phyloP scores from a whole-genome alignment of 2,888 invertebrate species.

The Drosophila prostipennis region DNA sequence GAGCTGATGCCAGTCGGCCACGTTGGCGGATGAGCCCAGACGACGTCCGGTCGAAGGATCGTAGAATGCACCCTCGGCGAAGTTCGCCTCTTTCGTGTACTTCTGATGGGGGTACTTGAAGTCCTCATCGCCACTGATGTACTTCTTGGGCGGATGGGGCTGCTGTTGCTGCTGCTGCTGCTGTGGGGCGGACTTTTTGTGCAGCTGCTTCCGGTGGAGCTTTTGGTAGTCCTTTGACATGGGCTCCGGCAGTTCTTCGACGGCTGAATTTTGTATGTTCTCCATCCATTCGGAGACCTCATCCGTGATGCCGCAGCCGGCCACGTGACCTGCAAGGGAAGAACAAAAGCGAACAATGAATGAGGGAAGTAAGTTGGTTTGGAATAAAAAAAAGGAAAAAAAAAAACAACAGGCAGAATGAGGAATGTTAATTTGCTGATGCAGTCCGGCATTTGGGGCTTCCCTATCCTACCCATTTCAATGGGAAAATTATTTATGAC shows the following conservation, averaged over 20 bases:
- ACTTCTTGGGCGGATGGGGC: slow-evolving; percentile 82
- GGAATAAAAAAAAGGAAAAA: slow-evolving; percentile 19
- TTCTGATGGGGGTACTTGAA: slow-evolving; percentile 88
- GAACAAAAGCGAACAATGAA: slow-evolving; percentile 39
- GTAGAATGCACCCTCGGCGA: slow-evolving; percentile 80
- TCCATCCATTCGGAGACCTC: slow-evolving; percentile 97
- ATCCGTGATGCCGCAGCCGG: slow-evolving; percentile 95
- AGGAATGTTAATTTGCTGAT: slow-evolving; percentile 64
- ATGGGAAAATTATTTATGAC: slow-evolving; percentile 75
- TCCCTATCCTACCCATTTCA: slow-evolving; percentile 31
- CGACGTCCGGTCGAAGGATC: slow-evolving; percentile 81
- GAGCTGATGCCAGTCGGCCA: slow-evolving; percentile 85
- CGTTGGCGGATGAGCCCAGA: slow-evolving; percentile 73
- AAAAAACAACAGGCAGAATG: not conserved
- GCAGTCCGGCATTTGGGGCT: slow-evolving; percentile 51
- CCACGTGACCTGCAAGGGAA: slow-evolving; percentile 88
- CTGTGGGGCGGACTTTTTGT: slow-evolving; percentile 64
- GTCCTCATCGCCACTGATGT: slow-evolving; percentile 80
- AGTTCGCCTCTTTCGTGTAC: slow-evolving; percentile 91
- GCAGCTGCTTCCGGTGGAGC: slow-evolving; percentile 73
- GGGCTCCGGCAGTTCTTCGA: slow-evolving; percentile 85
- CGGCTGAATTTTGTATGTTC: slow-evolving; percentile 91
- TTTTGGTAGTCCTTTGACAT: slow-evolving; percentile 82
- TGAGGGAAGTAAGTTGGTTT: slow-evolving; percentile 29
- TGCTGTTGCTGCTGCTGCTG: slow-evolving; percentile 51